Evolutionary conservation across 2,797 vertebrate species (phyloP).

Genomic region (Chromis chromis): DNA sequence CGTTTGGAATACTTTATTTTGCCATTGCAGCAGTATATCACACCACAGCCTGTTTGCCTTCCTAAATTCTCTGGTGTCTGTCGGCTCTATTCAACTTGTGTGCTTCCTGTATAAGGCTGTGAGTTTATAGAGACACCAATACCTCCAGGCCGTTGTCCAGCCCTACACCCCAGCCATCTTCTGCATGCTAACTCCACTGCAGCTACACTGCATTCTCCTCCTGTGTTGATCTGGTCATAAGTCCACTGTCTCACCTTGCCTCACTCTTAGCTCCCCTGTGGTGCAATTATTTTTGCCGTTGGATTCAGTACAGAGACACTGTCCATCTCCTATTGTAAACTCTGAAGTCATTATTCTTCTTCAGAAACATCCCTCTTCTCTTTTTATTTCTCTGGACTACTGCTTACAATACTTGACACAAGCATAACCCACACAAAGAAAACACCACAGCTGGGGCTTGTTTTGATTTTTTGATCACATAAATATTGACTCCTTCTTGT

Average conservation of each 20-base stretch:
- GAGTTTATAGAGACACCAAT: conserved; percentile 17
- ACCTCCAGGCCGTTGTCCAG: conserved; percentile 20
- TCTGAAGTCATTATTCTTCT: conserved; percentile 20
- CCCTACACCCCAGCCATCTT: conserved; percentile 13
- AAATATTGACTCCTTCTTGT: neutral
- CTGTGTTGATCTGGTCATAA: neutral
- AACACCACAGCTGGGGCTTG: neutral
- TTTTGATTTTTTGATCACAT: conserved; percentile 7
- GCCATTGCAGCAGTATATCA: neutral
- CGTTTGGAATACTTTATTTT: conserved; percentile 9
- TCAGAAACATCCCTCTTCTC: neutral
- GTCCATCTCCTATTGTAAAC: conserved; percentile 10
- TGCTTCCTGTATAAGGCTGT: conserved; percentile 3
- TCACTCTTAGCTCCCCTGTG: conserved; percentile 19
- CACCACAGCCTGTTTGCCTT: neutral
- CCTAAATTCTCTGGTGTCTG: neutral
- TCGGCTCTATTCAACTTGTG: neutral
- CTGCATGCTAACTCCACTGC: conserved; percentile 9
- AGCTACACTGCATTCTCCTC: conserved; percentile 25
- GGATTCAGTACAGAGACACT: conserved; percentile 21
- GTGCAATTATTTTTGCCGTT: conserved; percentile 38
- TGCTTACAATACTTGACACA: neutral
- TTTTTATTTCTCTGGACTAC: neutral
- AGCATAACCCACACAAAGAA: conserved; percentile 7
- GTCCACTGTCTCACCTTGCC: conserved; percentile 16